Percentiles rank a stretch among this genome's conserved stretches.
Evolutionary conservation across 2,797 vertebrate genomes (phyloP).

Genomic region (Cheracebus regulus): DNA sequence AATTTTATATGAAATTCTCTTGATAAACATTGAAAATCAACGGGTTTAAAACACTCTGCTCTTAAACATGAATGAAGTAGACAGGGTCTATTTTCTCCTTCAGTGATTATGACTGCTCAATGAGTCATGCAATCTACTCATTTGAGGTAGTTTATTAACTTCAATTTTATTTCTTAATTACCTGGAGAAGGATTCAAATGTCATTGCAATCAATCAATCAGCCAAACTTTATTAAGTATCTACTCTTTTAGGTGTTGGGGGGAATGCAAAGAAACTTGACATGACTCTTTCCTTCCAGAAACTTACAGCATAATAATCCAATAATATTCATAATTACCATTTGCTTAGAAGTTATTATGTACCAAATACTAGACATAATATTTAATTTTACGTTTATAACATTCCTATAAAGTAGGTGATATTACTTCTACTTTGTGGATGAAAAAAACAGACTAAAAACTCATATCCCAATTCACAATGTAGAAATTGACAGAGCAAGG

Average conservation of each 20-base stretch:
- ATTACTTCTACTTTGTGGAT: background rate
- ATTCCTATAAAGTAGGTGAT: background rate
- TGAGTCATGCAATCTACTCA: conserved; percentile 22
- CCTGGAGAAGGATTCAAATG: conserved; percentile 33
- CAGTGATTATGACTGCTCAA: background rate
- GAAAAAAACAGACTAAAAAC: background rate
- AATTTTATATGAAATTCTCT: background rate
- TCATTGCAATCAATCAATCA: background rate
- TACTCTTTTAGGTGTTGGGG: background rate
- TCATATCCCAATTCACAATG: background rate
- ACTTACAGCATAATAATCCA: background rate
- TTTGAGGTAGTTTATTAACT: background rate
- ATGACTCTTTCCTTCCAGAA: background rate
- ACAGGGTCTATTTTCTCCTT: background rate
- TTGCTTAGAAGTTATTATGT: background rate
- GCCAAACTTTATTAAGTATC: background rate
- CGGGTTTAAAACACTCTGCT: background rate
- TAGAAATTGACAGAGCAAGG: background rate
- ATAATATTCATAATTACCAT: background rate
- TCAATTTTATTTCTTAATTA: conserved; percentile 47
- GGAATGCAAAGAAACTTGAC: background rate
- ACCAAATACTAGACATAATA: background rate
- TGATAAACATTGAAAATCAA: background rate
- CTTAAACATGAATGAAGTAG: background rate
- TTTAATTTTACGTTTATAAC: background rate